phyloP scores from a whole-genome alignment of 1,140 invertebrate species.

The Drosophila lini region DNA sequence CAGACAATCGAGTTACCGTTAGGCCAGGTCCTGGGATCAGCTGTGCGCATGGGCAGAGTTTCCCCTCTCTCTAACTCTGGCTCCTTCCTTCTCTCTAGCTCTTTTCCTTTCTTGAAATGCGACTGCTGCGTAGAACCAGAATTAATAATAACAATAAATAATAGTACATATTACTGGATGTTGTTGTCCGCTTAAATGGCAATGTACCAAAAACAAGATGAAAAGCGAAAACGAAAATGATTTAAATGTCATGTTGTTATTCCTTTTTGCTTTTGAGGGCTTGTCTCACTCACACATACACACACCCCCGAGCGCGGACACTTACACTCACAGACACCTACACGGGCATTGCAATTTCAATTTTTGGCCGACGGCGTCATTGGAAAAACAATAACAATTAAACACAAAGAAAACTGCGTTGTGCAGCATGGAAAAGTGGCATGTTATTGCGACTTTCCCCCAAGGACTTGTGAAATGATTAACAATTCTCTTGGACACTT shows the following conservation, averaged over 20 bases:
- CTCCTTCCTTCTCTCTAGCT: not conserved
- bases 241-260: slow-evolving; percentile 28
- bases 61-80: not conserved
- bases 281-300: slow-evolving; percentile 29
- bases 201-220: slow-evolving; percentile 70
- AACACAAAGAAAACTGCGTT: slow-evolving; percentile 50
- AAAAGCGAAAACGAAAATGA: slow-evolving; percentile 31
- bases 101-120: slow-evolving; percentile 13
- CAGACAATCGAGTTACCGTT: slow-evolving; percentile 25
- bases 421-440: slow-evolving; percentile 37
- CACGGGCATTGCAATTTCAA: slow-evolving; percentile 9
- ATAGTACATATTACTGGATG: slow-evolving; percentile 16
- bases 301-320: not conserved
- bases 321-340: not conserved
- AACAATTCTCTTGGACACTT: slow-evolving; percentile 19
- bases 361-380: slow-evolving; percentile 37
- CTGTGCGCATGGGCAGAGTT: slow-evolving; percentile 49
- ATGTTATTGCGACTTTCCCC: slow-evolving; percentile 55
- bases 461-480: slow-evolving; percentile 46
- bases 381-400: slow-evolving; percentile 30
- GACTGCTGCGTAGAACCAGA: slow-evolving; percentile 37
- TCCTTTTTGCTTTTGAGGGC: slow-evolving; percentile 46
- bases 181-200: slow-evolving; percentile 42
- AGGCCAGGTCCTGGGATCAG: slow-evolving; percentile 34
- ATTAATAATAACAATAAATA: slow-evolving; percentile 67